Evolutionary conservation across 2,888 invertebrate species (phyloP).

Genomic region (Catocala nupta): DNA sequence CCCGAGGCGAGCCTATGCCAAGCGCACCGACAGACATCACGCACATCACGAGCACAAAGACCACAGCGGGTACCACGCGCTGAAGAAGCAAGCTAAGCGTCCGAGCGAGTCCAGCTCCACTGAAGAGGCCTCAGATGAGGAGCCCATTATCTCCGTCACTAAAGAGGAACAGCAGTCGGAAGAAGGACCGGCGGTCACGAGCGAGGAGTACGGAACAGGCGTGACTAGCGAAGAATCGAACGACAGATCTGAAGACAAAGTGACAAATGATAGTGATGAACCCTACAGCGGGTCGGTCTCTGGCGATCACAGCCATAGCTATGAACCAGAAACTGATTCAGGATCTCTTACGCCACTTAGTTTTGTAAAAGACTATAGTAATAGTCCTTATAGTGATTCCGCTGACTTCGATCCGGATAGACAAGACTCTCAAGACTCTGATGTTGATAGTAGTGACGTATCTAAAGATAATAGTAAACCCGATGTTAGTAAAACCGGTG

Average conservation of each 20-base stretch:
- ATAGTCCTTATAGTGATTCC: background rate
- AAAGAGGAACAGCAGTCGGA: background rate
- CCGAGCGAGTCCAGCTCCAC: background rate
- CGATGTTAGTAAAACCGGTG: background rate
- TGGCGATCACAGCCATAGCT: too few relatives aligned
- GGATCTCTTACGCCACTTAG: too few relatives aligned
- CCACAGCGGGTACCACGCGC: background rate
- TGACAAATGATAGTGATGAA: background rate
- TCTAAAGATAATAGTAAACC: background rate
- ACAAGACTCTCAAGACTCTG: background rate
- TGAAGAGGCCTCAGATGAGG: conserved; percentile 3
- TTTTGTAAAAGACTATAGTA: too few relatives aligned
- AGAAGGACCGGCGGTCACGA: background rate
- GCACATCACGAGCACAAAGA: conserved; percentile 3
- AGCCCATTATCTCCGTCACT: background rate
- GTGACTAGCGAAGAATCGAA: background rate
- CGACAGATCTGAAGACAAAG: background rate
- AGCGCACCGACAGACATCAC: conserved; percentile 7
- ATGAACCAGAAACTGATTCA: too few relatives aligned
- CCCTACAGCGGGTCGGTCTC: background rate
- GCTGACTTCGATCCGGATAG: background rate
- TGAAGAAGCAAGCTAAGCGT: background rate
- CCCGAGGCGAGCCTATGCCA: background rate
- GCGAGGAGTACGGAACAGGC: too few relatives aligned
- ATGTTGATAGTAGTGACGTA: background rate